Conservation (phyloP, 2,113 vertebrate species). For the Picathartes gymnocephalus region DNA sequence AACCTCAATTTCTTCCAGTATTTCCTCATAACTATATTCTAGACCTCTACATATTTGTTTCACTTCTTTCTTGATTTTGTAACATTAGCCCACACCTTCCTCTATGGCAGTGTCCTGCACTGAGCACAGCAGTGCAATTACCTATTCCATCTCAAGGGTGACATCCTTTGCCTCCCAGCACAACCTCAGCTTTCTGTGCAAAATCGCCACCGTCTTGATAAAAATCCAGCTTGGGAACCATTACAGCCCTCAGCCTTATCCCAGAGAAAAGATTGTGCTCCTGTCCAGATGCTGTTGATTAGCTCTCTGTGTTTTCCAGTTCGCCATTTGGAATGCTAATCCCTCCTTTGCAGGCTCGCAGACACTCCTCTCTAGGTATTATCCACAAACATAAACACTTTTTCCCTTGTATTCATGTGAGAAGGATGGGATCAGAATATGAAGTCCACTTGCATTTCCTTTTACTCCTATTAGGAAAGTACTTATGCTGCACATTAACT, state of each 20-base stretch:
- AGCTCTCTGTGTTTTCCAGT: neutral
- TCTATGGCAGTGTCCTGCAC: neutral
- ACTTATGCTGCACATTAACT: neutral
- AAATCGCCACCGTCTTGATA: rapidly evolving
- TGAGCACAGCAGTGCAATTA: neutral
- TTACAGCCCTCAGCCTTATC: neutral
- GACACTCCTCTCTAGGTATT: neutral
- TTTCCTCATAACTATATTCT: neutral
- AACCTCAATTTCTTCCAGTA: neutral
- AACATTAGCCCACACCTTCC: neutral
- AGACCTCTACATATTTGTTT: neutral
- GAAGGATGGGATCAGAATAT: neutral
- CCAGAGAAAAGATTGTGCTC: neutral
- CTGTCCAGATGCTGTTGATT: slow-evolving; percentile 11
- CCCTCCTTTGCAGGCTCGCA: neutral
- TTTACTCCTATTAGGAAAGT: neutral
- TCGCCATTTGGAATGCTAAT: neutral
- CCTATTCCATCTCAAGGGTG: neutral
- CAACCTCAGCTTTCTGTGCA: neutral
- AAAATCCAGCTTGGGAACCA: neutral
- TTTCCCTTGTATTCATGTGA: neutral
- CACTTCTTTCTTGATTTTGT: neutral
- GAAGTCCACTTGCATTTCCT: neutral
- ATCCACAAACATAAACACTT: neutral
- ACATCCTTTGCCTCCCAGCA: neutral